Conservation (phyloP, 2,888 invertebrate species). For the Sinotaia quadrata region DNA sequence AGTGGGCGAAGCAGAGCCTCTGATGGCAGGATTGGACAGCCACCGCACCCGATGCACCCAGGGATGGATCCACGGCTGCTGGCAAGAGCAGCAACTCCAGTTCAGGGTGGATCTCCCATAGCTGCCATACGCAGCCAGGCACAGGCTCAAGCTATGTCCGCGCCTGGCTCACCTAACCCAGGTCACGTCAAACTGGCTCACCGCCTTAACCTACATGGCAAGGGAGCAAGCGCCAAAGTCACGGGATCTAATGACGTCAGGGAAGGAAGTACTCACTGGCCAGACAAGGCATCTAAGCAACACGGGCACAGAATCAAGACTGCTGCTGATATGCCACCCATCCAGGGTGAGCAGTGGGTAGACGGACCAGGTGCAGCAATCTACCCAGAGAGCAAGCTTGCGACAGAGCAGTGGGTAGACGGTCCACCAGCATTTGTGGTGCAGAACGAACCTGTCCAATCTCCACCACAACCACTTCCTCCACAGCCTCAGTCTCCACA, state of each 20-base stretch:
- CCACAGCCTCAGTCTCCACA: constrained; percentile 28
- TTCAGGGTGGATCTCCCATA: constrained; percentile 14
- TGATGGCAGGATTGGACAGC: constrained; percentile 40
- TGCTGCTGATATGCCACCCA: constrained; percentile 34
- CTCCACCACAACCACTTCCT: background rate
- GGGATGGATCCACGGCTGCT: constrained; percentile 31
- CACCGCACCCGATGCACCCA: background rate
- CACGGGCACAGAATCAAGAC: constrained; percentile 36
- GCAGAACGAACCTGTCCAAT: constrained; percentile 28
- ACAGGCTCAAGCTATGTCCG: constrained; percentile 30
- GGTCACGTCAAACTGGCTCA: constrained; percentile 34
- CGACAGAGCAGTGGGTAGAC: constrained; percentile 93
- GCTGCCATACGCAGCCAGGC: constrained; percentile 10
- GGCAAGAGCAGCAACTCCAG: constrained; percentile 28
- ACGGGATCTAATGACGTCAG: constrained; percentile 17
- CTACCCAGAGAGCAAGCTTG: constrained; percentile 51
- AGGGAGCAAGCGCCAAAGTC: constrained; percentile 10
- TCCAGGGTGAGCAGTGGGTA: constrained; percentile 87
- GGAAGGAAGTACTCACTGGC: constrained; percentile 32
- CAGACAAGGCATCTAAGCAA: constrained; percentile 35
- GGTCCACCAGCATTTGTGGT: constrained; percentile 81
- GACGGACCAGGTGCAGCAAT: constrained; percentile 88
- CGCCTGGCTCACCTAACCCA: constrained; percentile 39
- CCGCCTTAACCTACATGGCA: constrained; percentile 23
- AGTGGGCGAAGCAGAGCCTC: constrained; percentile 57